phyloP scores from a whole-genome alignment of 2,113 vertebrate species.

The Sturnira hondurensis region DNA sequence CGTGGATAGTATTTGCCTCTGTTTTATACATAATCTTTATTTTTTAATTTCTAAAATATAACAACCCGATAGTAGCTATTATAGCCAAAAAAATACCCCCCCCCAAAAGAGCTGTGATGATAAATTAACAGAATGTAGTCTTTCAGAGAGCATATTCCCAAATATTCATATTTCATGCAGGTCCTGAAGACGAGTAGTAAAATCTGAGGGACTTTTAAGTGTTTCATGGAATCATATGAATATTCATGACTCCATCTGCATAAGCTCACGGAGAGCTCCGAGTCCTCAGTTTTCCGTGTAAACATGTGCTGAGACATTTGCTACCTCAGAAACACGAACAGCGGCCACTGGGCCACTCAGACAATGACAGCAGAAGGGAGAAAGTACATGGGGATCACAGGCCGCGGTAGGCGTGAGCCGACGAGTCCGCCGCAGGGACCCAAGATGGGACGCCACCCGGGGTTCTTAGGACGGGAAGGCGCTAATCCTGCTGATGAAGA shows the following conservation, averaged over 20 bases:
- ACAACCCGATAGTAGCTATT: neutral
- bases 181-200: neutral
- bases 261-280: constrained; percentile 40
- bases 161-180: constrained; percentile 11
- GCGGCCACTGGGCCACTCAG: neutral
- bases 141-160: constrained; percentile 28
- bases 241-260: constrained; percentile 63
- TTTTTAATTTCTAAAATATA: constrained; percentile 29
- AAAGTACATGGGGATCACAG: neutral
- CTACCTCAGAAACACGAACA: constrained; percentile 46
- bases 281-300: constrained; percentile 31
- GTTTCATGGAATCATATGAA: constrained; percentile 39
- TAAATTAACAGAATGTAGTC: neutral
- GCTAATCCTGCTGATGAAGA: constrained; percentile 91
- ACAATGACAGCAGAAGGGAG: constrained; percentile 19
- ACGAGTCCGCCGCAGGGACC: too few species aligned
- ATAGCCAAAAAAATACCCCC: too few species aligned
- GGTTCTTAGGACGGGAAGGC: constrained; percentile 77
- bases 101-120: neutral
- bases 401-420: neutral
- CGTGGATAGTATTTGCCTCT: neutral
- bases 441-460: constrained; percentile 50
- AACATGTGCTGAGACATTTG: constrained; percentile 32
- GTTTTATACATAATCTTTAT: neutral
- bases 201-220: neutral